These are phyloP conservation scores for Hippocampus kuda DNA, from an alignment of 2,797 vertebrate genomes.

Conservation along the genomic window DNA sequence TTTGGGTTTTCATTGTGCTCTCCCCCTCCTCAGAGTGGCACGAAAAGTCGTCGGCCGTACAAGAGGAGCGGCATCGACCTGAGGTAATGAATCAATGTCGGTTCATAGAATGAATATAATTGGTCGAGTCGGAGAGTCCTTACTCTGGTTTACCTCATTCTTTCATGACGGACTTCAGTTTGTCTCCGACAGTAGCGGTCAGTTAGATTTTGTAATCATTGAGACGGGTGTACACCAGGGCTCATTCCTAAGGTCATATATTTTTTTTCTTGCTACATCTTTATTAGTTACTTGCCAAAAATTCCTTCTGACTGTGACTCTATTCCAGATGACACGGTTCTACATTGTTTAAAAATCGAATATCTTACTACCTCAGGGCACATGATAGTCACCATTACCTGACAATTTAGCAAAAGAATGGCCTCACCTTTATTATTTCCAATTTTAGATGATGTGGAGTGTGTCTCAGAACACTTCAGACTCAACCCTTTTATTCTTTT, in stretches of 20 bases:
- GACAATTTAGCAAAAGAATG: too few species aligned
- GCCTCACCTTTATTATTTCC: too few species aligned
- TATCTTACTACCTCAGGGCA: too few species aligned
- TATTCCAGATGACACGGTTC: background rate
- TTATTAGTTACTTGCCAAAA: background rate
- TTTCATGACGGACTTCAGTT: background rate
- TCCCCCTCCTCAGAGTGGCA: background rate
- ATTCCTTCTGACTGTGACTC: background rate
- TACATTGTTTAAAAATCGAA: too few species aligned
- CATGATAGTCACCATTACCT: too few species aligned
- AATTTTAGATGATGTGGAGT: too few species aligned
- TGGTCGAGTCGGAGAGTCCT: too few species aligned
- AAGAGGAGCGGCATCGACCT: background rate
- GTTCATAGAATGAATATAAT: background rate
- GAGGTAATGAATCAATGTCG: background rate
- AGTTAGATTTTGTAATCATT: background rate
- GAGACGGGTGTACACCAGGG: background rate
- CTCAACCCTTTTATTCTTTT: too few species aligned
- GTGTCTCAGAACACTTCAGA: too few species aligned
- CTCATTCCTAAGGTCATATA: background rate
- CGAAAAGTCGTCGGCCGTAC: background rate
- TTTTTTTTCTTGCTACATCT: background rate
- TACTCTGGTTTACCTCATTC: background rate
- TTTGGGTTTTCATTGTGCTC: constrained; percentile 21
- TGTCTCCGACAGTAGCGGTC: background rate